phyloP scores from a whole-genome alignment of 37 sponge, comb jelly and placozoan species.

The Cladorhizidae sp. region DNA sequence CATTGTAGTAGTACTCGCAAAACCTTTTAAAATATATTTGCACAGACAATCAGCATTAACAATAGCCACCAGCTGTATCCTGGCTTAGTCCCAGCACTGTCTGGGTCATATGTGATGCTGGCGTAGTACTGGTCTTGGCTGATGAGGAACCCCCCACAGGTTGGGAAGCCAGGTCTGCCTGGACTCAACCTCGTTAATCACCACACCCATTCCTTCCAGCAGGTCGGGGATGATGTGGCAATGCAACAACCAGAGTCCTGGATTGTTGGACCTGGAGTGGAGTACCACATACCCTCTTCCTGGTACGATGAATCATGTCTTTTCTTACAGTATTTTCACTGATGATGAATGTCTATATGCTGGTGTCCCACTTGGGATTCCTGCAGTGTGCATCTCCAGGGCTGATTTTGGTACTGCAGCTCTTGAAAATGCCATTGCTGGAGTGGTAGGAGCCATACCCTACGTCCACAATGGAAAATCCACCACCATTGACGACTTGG shows the following conservation, averaged over 20 bases:
- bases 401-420: slow-evolving; percentile 13
- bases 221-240: slow-evolving; percentile 87
- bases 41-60: background rate
- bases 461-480: slow-evolving; percentile 49
- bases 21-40: no score
- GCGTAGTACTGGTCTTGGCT: slow-evolving; percentile 5
- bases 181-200: slow-evolving; percentile 50
- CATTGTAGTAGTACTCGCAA: no score
- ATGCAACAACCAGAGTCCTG: slow-evolving; percentile 92
- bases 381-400: slow-evolving; percentile 34
- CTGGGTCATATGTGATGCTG: slow-evolving; percentile 12
- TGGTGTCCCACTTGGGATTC: slow-evolving; percentile 6
- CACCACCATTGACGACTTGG: slow-evolving; percentile 5
- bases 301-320: slow-evolving; percentile 85
- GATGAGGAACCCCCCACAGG: slow-evolving; percentile 29
- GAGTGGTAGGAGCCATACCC: slow-evolving; percentile 59
- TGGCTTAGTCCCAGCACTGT: background rate
- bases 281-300: slow-evolving; percentile 84
- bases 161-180: slow-evolving; percentile 20
- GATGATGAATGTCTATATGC: background rate
- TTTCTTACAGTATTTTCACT: slow-evolving; percentile 46
- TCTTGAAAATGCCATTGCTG: background rate
- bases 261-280: slow-evolving; percentile 77
- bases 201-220: slow-evolving; percentile 78
- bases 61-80: background rate